Percentiles rank a stretch among this genome's conserved stretches.
These are phyloP conservation scores for Platyscapa corneri DNA, from an alignment of 1,140 invertebrate species.

Conservation along the genomic window DNA sequence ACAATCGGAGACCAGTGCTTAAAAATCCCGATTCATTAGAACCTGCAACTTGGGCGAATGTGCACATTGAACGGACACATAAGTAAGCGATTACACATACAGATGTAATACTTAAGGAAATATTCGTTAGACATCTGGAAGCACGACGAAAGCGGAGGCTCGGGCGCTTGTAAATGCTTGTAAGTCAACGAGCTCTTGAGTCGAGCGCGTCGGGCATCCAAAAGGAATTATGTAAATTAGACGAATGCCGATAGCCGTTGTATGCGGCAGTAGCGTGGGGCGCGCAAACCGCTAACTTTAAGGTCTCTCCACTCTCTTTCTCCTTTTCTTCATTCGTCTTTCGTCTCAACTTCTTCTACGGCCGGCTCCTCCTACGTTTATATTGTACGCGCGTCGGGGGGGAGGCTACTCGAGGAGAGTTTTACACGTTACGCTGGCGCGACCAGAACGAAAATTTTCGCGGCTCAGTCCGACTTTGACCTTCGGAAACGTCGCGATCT, in stretches of 20 bases:
- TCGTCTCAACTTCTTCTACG: neutral
- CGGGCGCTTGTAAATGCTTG: too few species aligned
- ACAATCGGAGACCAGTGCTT: too few species aligned
- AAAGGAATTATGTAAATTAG: conserved; percentile 53
- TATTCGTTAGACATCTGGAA: neutral
- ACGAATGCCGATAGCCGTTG: conserved; percentile 38
- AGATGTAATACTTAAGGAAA: neutral
- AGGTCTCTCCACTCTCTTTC: conserved; percentile 30
- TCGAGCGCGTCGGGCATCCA: neutral
- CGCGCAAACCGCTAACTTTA: conserved; percentile 46
- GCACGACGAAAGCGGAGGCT: neutral
- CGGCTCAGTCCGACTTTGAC: conserved; percentile 44
- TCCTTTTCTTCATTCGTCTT: neutral
- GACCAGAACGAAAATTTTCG: conserved; percentile 32
- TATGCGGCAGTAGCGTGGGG: conserved; percentile 23
- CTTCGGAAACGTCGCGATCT: conserved; percentile 40
- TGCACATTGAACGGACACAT: too few species aligned
- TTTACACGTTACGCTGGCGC: conserved; percentile 22
- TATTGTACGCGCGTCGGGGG: neutral
- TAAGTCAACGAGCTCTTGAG: neutral
- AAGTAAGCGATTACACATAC: too few species aligned
- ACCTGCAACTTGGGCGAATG: too few species aligned
- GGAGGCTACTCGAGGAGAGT: conserved; percentile 20
- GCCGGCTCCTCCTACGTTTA: conserved; percentile 24
- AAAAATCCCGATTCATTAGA: too few species aligned